phyloP scores from a whole-genome alignment of 2,113 vertebrate species.

The Dasyprocta punctata region DNA sequence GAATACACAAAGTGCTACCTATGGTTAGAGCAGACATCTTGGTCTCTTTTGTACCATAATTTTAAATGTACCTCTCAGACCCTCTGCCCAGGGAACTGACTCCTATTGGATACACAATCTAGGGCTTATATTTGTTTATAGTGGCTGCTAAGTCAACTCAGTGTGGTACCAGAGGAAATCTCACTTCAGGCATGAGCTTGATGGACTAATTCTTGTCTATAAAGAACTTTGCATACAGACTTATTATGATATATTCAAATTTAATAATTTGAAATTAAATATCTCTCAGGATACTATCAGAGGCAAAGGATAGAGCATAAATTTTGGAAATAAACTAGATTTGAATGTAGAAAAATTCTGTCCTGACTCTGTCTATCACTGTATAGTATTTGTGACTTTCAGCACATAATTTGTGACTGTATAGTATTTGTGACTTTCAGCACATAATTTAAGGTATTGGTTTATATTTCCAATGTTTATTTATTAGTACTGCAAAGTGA shows the following conservation, averaged over 20 bases:
- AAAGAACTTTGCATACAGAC: background rate
- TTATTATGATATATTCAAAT: background rate
- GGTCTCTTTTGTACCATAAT: background rate
- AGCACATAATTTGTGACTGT: no score
- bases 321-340: background rate
- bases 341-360: background rate
- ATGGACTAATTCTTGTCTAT: background rate
- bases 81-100: background rate
- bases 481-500: background rate
- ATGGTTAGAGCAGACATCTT: fast-evolving
- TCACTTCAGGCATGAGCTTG: background rate
- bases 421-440: background rate
- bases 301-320: background rate
- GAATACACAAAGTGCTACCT: background rate
- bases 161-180: background rate
- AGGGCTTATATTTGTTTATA: fast-evolving
- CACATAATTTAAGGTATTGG: background rate
- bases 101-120: background rate
- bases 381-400: background rate
- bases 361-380: background rate
- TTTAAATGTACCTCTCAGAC: background rate
- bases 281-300: background rate
- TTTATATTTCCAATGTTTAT: background rate
- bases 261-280: background rate
- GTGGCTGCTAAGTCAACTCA: background rate